Conservation (phyloP, 2,797 vertebrate species). For the Phalanger gymnotis region DNA sequence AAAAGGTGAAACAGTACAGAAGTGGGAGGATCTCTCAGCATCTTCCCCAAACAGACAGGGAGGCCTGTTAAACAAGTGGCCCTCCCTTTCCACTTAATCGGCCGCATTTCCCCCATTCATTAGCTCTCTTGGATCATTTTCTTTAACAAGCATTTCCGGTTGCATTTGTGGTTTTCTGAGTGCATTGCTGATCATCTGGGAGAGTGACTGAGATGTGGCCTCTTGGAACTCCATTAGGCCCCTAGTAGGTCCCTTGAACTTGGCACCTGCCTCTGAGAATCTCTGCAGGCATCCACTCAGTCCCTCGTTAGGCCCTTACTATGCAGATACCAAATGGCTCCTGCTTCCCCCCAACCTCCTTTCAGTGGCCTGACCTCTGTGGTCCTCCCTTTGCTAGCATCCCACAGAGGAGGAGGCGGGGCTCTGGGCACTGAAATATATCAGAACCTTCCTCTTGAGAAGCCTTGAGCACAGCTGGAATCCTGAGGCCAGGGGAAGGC, state of each 20-base stretch:
- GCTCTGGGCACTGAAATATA: slow-evolving; percentile 53
- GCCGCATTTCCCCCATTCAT: slow-evolving; percentile 6
- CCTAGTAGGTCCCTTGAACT: background rate
- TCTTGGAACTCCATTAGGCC: background rate
- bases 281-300: background rate
- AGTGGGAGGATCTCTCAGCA: background rate
- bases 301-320: background rate
- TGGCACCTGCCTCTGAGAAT: background rate
- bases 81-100: background rate
- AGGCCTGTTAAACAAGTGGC: background rate
- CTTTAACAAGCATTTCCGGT: slow-evolving; percentile 50
- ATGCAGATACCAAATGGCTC: background rate
- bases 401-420: slow-evolving; percentile 63
- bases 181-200: slow-evolving; percentile 15
- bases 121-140: slow-evolving; percentile 36
- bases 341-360: background rate
- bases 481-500: slow-evolving; percentile 1
- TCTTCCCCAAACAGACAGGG: background rate
- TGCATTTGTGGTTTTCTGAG: slow-evolving; percentile 70
- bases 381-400: slow-evolving; percentile 37
- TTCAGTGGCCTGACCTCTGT: background rate
- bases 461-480: slow-evolving; percentile 1
- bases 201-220: background rate
- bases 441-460: slow-evolving; percentile 59
- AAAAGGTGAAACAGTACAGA: background rate